Evolutionary conservation across 2,113 vertebrate species (phyloP).

Genomic region (Myiagra hebetior): DNA sequence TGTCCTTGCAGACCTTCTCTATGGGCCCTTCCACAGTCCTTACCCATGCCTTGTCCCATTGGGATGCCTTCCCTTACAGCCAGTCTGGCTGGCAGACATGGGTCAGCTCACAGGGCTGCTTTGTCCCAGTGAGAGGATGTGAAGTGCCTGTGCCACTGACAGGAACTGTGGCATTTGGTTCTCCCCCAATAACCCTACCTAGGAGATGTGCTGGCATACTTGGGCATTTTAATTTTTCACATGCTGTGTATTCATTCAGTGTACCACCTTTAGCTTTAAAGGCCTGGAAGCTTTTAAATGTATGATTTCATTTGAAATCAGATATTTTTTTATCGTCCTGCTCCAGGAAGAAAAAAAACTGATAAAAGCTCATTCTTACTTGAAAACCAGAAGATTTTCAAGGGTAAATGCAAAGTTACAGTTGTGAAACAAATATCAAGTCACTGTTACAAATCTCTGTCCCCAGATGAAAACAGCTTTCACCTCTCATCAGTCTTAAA

Average conservation of each 20-base stretch:
- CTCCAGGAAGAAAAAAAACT: background rate
- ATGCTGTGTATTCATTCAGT: background rate
- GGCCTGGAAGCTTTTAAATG: background rate
- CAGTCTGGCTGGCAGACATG: accelerated
- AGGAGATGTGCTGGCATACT: accelerated
- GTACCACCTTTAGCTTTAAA: background rate
- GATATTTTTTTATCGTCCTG: background rate
- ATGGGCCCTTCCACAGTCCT: background rate
- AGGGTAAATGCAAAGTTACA: background rate
- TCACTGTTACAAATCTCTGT: background rate
- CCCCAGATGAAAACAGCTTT: background rate
- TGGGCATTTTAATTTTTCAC: background rate
- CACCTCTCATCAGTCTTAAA: background rate
- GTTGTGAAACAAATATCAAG: background rate
- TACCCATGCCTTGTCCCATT: accelerated
- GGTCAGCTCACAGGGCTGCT: background rate
- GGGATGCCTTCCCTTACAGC: background rate
- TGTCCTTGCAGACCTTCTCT: background rate
- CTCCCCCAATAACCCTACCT: accelerated
- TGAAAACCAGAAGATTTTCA: background rate
- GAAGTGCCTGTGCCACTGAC: background rate
- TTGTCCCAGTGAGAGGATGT: background rate
- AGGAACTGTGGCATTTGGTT: background rate
- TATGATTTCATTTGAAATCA: background rate
- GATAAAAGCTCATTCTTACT: background rate